A percentile compares a stretch with the other conserved stretches of the same genome.
phyloP scores from a whole-genome alignment of 2,888 invertebrate genomes.

The Gymnosoma rotundatum region DNA sequence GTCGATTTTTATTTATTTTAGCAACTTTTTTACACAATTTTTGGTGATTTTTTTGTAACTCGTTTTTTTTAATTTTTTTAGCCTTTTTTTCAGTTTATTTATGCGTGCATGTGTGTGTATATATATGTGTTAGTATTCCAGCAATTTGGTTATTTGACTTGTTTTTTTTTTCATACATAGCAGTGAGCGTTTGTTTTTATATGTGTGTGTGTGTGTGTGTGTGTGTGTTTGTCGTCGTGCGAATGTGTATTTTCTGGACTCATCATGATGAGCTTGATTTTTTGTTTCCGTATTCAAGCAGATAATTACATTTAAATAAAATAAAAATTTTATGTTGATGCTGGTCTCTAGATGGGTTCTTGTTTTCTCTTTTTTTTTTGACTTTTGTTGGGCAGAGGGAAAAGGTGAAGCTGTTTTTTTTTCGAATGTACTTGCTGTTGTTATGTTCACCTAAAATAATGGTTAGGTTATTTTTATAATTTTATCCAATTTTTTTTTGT shows the following conservation, averaged over 20 bases:
- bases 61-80: constrained; percentile 55
- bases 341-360: constrained; percentile 55
- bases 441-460: constrained; percentile 60
- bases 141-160: constrained; percentile 41
- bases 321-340: constrained; percentile 80
- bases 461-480: constrained; percentile 48
- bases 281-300: constrained; percentile 79
- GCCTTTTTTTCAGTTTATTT: constrained; percentile 61
- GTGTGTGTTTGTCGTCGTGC: too few species aligned
- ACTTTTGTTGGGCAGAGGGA: constrained; percentile 14
- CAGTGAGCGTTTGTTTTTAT: constrained; percentile 74
- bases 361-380: constrained; percentile 19
- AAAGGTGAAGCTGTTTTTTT: constrained; percentile 7
- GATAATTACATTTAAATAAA: constrained; percentile 83
- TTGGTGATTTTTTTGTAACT: constrained; percentile 59
- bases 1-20: constrained; percentile 60
- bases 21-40: constrained; percentile 31
- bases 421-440: constrained; percentile 32
- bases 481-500: constrained; percentile 39
- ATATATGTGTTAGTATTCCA: constrained; percentile 66
- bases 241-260: constrained; percentile 70
- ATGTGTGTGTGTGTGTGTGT: constrained; percentile 10
- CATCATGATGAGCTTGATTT: constrained; percentile 77
- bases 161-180: constrained; percentile 70
- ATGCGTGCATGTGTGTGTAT: constrained; percentile 49